A percentile compares a stretch with the other conserved stretches of the same genome.
These are phyloP conservation scores for Cyclina sinensis DNA, from an alignment of 1,140 invertebrate species.

Conservation along the genomic window DNA sequence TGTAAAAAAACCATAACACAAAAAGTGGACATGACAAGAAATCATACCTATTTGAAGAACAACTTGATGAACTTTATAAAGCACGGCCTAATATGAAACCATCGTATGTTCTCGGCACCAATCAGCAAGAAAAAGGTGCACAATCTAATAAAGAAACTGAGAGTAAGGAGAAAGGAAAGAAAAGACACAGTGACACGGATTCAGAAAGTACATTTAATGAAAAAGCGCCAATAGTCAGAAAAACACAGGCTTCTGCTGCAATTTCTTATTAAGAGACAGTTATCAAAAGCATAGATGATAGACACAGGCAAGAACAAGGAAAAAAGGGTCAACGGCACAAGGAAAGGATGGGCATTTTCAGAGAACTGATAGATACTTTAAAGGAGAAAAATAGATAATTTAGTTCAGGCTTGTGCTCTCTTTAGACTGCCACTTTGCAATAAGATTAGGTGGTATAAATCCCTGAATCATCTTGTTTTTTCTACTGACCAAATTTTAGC, in stretches of 20 bases:
- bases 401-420: not conserved
- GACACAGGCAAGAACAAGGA: not conserved
- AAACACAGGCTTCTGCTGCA: slow-evolving; percentile 1
- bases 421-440: not conserved
- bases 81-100: not conserved
- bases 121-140: not conserved
- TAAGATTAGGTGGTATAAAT: not conserved
- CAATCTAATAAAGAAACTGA: not conserved
- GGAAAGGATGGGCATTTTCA: slow-evolving; percentile 6
- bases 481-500: not conserved
- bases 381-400: slow-evolving; percentile 4
- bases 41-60: slow-evolving; percentile 9
- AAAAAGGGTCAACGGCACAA: slow-evolving; percentile 6
- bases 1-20: slow-evolving; percentile 40
- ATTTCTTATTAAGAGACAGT: slow-evolving; percentile 23
- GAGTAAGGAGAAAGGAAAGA: slow-evolving; percentile 1
- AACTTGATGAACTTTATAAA: slow-evolving; percentile 4
- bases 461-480: not conserved
- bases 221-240: not conserved
- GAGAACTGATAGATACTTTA: slow-evolving; percentile 4
- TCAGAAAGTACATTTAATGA: not conserved
- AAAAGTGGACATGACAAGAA: not conserved
- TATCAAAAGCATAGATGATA: slow-evolving; percentile 11
- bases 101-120: not conserved
- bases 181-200: not conserved